Percentiles rank a stretch among this genome's conserved stretches.
Conservation (phyloP, 2,888 invertebrate species). For the Hymenopus coronatus region DNA sequence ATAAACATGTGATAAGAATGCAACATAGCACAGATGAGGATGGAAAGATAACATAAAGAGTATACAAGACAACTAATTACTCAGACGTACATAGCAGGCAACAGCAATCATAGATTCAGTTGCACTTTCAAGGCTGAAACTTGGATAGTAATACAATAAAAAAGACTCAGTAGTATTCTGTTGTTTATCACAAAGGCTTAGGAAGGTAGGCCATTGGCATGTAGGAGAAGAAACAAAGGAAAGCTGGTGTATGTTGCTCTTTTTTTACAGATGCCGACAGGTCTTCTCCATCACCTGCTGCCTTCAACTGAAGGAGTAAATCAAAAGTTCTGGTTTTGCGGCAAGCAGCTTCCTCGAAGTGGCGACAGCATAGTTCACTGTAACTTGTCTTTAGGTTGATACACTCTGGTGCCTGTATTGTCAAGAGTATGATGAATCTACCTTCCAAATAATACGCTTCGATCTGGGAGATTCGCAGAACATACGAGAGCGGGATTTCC, state of each 20-base stretch:
- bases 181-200: background rate
- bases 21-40: too few species aligned
- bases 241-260: background rate
- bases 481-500: too few species aligned
- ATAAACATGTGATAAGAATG: too few species aligned
- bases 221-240: background rate
- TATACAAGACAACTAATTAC: too few species aligned
- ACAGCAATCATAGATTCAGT: too few species aligned
- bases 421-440: background rate
- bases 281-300: background rate
- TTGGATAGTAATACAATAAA: too few species aligned
- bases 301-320: background rate
- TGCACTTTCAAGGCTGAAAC: too few species aligned
- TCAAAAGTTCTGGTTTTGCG: background rate
- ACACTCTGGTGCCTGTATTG: background rate
- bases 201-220: background rate
- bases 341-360: background rate
- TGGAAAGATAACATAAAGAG: too few species aligned
- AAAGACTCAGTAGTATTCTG: too few species aligned
- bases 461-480: too few species aligned
- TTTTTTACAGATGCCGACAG: background rate
- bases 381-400: background rate
- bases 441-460: background rate
- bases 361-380: background rate
- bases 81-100: too few species aligned